A percentile compares a stretch with the other conserved stretches of the same genome.
Evolutionary conservation across 1,140 invertebrate species (phyloP).

Genomic region (Lucilia cuprina): DNA sequence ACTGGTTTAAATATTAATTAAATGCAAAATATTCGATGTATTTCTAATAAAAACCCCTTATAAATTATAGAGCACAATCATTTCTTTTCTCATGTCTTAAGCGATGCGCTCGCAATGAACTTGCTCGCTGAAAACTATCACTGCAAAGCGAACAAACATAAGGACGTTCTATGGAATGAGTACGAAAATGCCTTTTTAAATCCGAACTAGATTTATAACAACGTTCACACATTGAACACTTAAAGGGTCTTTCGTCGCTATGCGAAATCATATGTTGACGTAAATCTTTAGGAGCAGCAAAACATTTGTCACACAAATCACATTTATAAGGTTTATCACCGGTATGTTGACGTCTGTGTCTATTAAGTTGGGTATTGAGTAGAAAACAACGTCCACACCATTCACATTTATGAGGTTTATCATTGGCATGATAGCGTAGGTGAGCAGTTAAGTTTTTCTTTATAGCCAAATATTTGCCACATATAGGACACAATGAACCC

Average conservation of each 20-base stretch:
- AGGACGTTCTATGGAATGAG: slow-evolving; percentile 18
- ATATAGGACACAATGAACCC: too few species aligned
- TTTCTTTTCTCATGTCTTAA: slow-evolving; percentile 28
- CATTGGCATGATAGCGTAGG: slow-evolving; percentile 25
- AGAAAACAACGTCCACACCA: slow-evolving; percentile 43
- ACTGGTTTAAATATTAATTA: too few species aligned
- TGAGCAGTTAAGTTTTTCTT: neutral
- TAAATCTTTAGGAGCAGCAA: slow-evolving; percentile 1
- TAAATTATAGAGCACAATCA: too few species aligned
- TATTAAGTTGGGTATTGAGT: too few species aligned
- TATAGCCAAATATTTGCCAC: too few species aligned
- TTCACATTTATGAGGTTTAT: slow-evolving; percentile 45
- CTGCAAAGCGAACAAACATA: slow-evolving; percentile 35
- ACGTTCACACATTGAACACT: slow-evolving; percentile 28
- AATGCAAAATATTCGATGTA: too few species aligned
- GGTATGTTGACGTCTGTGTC: slow-evolving; percentile 14
- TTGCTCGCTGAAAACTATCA: slow-evolving; percentile 28
- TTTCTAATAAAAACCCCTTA: too few species aligned
- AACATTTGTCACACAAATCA: slow-evolving; percentile 14
- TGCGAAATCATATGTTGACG: slow-evolving; percentile 15
- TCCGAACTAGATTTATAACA: neutral
- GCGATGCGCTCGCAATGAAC: slow-evolving; percentile 16
- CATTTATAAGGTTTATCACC: slow-evolving; percentile 13
- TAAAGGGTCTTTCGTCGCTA: slow-evolving; percentile 24
- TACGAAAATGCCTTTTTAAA: slow-evolving; percentile 8